Evolutionary conservation across 2,113 vertebrate species (phyloP), one percentile per base, ranked within the genome.

Genomic region (Spizaetus ornatus): DNA sequence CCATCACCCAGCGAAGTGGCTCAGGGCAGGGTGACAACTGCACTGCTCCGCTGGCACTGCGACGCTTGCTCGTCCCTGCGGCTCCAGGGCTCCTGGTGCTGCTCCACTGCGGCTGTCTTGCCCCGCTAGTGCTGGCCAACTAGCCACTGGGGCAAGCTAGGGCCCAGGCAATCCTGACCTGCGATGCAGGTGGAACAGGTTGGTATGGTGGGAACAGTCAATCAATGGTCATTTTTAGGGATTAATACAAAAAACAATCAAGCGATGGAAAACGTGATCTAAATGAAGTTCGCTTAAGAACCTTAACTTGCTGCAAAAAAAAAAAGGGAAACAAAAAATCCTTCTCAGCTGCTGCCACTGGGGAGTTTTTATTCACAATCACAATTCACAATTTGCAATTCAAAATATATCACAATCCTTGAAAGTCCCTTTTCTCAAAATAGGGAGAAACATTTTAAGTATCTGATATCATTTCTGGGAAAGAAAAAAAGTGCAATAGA

Each of bases 41-140:
- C 42, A 23, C 15, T 89, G 36, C 58, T 69, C 69, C 6, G 2
- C 25, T 71, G 52, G 27, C 40, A 62, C 6, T 2, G 10, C 8
- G 14, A 38, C 15, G 0, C 27, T 32, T 58, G 52, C 7, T 17
- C 2, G 5, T 19, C 31, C 29, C 29, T 67, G 16, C 0, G 6
- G 7, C 21, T n/a, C 43, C 32, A 12, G 52, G 32, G 34, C 31
- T 71, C 12, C 61, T 61, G 20, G 7, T 53, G 42, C 18, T 56
- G 53, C 38, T 73, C 21, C 21, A 1, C 6, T 11, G 13, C 10
- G 50, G 32, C 10, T 16, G 13, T n/a, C 31, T n/a, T 9, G 1
- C 43, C 2, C 0, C 50, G 43, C 6, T 50, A 2, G 11, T 23
- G n/a, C 23, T 73, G 56, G 14, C 16, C 53, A 42, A 4, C 9